Evolutionary conservation across 2,797 vertebrate genomes (phyloP).

Genomic region (Notamacropus eugenii): DNA sequence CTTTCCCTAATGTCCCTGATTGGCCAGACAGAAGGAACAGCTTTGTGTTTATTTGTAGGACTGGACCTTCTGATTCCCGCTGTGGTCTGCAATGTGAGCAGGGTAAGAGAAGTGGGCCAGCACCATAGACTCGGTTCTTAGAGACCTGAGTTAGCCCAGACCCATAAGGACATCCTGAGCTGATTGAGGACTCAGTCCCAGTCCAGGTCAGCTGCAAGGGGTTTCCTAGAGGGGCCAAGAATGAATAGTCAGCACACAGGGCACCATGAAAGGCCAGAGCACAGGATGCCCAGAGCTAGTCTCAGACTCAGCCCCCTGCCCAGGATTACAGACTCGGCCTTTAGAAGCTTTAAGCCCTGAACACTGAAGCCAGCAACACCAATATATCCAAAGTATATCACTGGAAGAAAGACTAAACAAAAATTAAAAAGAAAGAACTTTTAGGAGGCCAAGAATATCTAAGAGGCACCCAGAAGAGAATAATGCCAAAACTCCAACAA

Average conservation of each 20-base stretch:
- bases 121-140: neutral
- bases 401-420: neutral
- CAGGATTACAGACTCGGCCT: too few relatives aligned
- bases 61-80: too few relatives aligned
- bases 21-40: neutral
- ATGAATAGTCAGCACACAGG: neutral
- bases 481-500: neutral
- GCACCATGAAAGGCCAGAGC: neutral
- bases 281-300: neutral
- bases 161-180: neutral
- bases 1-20: too few relatives aligned
- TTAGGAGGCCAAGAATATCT: neutral
- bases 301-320: neutral
- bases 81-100: neutral
- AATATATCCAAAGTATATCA: neutral
- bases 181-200: neutral
- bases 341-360: neutral
- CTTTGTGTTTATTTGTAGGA: neutral
- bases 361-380: neutral
- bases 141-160: neutral
- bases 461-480: neutral
- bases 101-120: neutral
- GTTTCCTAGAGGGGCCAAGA: neutral
- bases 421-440: neutral
- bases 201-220: neutral